Percentiles rank a stretch among this genome's conserved stretches.
Evolutionary conservation across 2,113 vertebrate genomes (phyloP).

Genomic region (Eleginops maclovinus): DNA sequence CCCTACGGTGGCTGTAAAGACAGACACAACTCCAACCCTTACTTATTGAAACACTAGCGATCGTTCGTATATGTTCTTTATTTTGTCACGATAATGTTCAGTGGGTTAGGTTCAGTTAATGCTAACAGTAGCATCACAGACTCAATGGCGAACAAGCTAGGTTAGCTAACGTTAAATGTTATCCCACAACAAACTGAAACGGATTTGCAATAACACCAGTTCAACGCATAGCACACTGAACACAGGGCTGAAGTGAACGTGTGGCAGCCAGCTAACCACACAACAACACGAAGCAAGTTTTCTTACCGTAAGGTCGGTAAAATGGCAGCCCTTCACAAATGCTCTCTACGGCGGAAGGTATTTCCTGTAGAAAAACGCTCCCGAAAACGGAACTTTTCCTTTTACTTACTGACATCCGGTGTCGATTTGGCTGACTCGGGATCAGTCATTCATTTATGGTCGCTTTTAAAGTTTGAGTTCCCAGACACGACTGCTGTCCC

Average conservation of each 20-base stretch:
- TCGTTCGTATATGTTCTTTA: background rate
- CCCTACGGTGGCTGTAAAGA: too few species aligned
- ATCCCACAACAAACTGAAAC: background rate
- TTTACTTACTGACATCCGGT: slow-evolving; percentile 54
- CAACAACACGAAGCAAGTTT: slow-evolving; percentile 46
- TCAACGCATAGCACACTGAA: accelerated
- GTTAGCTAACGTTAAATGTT: background rate
- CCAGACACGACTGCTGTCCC: background rate
- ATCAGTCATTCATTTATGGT: background rate
- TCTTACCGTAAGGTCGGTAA: slow-evolving; percentile 89
- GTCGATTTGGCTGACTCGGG: background rate
- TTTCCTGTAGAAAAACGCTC: slow-evolving; percentile 77
- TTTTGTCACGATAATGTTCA: background rate
- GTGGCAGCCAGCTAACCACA: slow-evolving; percentile 10
- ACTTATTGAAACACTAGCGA: too few species aligned
- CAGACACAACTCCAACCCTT: background rate
- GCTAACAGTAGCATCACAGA: slow-evolving; percentile 50
- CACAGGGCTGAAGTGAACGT: background rate
- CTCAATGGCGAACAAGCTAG: slow-evolving; percentile 33
- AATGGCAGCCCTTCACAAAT: slow-evolving; percentile 85
- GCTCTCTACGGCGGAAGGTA: slow-evolving; percentile 54
- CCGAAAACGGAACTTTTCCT: slow-evolving; percentile 13
- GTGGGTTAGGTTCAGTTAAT: background rate
- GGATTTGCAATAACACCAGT: accelerated
- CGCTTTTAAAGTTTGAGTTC: accelerated